Percentiles rank a stretch among this genome's conserved stretches.
Evolutionary conservation across 2,797 vertebrate genomes (phyloP).

Genomic region (Anguilla pacifica): DNA sequence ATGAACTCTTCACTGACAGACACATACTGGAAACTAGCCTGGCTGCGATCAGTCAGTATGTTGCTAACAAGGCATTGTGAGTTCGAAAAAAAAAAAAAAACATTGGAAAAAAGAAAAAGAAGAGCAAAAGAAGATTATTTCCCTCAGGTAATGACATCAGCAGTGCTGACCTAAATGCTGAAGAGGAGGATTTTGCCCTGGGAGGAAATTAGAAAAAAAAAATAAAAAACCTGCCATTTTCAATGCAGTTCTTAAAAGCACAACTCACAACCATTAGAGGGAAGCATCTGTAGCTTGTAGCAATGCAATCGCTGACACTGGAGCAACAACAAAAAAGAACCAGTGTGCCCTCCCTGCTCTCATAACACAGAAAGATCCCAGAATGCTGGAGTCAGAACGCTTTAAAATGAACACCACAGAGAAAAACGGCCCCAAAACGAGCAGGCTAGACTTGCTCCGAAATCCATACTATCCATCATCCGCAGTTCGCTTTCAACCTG

Average conservation of each 20-base stretch:
- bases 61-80: not conserved
- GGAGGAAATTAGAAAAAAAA: not conserved
- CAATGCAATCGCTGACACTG: not conserved
- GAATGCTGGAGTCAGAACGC: not conserved
- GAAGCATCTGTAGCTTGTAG: not conserved
- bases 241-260: slow-evolving; percentile 5
- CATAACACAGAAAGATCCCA: not conserved
- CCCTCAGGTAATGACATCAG: slow-evolving; percentile 18
- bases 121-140: not conserved
- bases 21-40: not conserved
- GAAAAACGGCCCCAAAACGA: not conserved
- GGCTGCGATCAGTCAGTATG: not conserved
- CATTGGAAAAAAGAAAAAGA: not conserved
- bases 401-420: not conserved
- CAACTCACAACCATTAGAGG: not conserved
- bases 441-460: not conserved
- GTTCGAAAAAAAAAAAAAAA: not conserved
- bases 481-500: not conserved
- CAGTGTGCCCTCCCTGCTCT: not conserved
- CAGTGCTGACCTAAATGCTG: slow-evolving; percentile 27
- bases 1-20: not conserved
- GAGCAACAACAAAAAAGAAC: not conserved
- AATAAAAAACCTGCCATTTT: not conserved
- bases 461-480: not conserved
- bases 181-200: slow-evolving; percentile 3